Evolutionary conservation across 2,797 vertebrate species (phyloP), one percentile per base, ranked within the genome.

Genomic region (Alcedo quadribrachys): DNA sequence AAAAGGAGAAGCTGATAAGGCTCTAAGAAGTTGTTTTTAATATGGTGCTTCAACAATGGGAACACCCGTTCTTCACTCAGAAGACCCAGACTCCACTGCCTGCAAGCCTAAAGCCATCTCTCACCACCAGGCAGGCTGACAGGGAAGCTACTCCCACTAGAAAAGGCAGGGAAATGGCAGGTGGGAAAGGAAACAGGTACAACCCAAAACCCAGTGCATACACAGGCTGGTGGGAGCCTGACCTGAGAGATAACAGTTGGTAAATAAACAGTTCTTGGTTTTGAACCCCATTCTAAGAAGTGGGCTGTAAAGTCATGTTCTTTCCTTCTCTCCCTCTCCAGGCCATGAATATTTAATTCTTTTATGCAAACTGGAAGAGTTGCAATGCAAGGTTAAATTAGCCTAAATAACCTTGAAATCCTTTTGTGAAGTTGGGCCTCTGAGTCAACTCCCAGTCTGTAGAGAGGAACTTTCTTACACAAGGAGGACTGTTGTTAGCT

Each of bases 351-450:
- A 93, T 96, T 94, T 94, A 89, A 85, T 93, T 87, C 60, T 85
- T 95, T 81, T 89, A 95, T 89, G 93, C 94, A 95, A 95, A 95
- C 87, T 94, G 51, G 66, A 93, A 89, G 91, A 93, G 93, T 81
- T 93, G 92, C 85, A 95, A 93, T 81, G 87, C 85, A 92, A 95
- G 93, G 94, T 93, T 94, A 95, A 95, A 94, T 92, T 89, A 94
- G 92, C 82, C 76, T 91, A 91, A 95, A 95, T 76, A 94, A 93
- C 82, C 91, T 94, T 94, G 86, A 94, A 95, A 89, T 87, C 69
- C 84, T 87, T 85, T 87, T 93, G 66, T 87, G 48, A 90, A 89
- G 90, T n/a, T 69, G n/a, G 76, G 81, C 77, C 74, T 92, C 66
- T 37, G 60, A 89, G 45, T 90, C 87, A 60, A 71, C 51, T 83